Base-by-base conservation (phyloP, 2,113 vertebrate genomes). In the Lathamus discolor region DNA sequence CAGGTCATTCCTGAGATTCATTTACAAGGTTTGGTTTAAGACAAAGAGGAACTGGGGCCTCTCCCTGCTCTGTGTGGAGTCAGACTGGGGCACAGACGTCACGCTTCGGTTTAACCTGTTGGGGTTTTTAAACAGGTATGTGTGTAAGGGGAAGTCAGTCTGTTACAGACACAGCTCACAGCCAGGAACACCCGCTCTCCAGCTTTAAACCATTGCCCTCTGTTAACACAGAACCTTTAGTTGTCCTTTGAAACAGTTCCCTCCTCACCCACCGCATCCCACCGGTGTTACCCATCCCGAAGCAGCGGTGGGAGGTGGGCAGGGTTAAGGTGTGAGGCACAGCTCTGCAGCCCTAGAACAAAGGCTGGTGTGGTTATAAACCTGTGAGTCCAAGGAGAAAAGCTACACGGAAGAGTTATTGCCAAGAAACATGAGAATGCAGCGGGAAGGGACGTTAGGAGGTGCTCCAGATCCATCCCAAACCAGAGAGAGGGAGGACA, bases 1-100 rank as follows among this genome's bases (percentile, higher is more conserved):
- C 49, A 96, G 92, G 48, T 91, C 37, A 66, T 73, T 95, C 83
- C 92, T 96, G 92, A 91, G 81, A 46, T 55, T 69, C 46, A 10
- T 83, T 73, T 87, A 92, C 93, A 93, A 68, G 27, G 73, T 29
- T 84, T 59, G 57, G 31, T 81, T 95, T 79, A 88, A 84, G 88
- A 62, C 14, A 19, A 90, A 91, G 78, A 69, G 23, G 18, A 90
- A 14, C 70, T 28, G 33, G 29, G 52, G 35, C 62, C 83, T 80
- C 84, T 77, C 83, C 39, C 64, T 52, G 51, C 41, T 83, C 90
- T 52, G 44, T 10, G 62, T 33, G 57, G 59, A 46, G 66, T 51
- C 23, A 57, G 23, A 23, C 61, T 9, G 43, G 48, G 54, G 43
- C 85, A 73, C 59, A 72, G 80, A 68, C 27, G 39, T 23, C 63